Base-by-base conservation (phyloP, 1,140 invertebrate species). In the Lepidotrigona ventralis region DNA sequence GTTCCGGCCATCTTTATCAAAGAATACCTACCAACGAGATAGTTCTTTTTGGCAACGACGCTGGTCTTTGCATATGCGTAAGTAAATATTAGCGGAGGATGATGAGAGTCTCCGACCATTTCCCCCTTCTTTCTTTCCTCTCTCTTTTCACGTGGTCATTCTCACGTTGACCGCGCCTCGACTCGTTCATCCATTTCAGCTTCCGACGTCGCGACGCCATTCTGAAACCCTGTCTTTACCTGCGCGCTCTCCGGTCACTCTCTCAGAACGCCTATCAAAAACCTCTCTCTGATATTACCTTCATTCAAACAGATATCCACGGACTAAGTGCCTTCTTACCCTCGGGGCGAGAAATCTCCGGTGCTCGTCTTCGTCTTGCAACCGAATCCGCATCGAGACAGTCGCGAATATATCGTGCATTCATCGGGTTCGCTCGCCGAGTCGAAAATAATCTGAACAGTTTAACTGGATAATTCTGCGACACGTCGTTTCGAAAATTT, bases 51-150 rank as follows among this genome's bases (percentile, higher is more conserved):
- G 76, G 69, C 70, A 87, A 84, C 79, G 83, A 78, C 78, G 26
- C 54, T 74, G 64, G 71, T 80, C 85, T 91, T 92, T 92, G 90
- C 91, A 86, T 86, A 66, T 72, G 68, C 87, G 77, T 78, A 84
- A 79, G 91, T 90, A 92, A 92, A 92, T 92, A 92, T 92, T 92
- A 88, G 91, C 88, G 85, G 91, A 91, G 90, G 87, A 91, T 92
- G 90, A 92, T 92, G 91, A 92, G 88, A 58, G 81, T 77, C 81
- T 66, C 75, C 76, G 58, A 80, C 86, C 84, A 80, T 66, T 83
- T 73, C 79, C 69, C 75, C 85, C 72, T 83, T 84, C 81, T 85
- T 79, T 81, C 77, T 79, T 33, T 33, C 64, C 68, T 81, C 63
- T 39, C 60, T 74, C 76, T 82, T 89, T 81, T 86, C 78, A 84